A percentile compares a stretch with the other conserved stretches of the same genome.
Evolutionary conservation across 2,797 vertebrate species (phyloP).

Genomic region (Helostoma temminkii): DNA sequence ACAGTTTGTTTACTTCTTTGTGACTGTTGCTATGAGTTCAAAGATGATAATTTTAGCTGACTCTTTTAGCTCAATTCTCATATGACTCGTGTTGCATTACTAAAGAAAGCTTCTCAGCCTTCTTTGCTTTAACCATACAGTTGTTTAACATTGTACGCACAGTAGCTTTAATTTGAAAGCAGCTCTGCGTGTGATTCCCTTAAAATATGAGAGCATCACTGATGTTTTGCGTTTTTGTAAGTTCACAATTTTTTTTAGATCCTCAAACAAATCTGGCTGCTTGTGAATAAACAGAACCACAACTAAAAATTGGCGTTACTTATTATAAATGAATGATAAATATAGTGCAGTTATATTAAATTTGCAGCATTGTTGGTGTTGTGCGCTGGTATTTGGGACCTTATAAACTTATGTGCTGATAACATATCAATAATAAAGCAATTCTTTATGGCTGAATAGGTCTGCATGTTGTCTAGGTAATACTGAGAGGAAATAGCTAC

Average conservation of each 20-base stretch:
- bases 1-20: slow-evolving; percentile 40
- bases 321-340: not conserved
- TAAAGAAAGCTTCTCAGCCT: slow-evolving; percentile 30
- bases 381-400: no score
- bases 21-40: slow-evolving; percentile 25
- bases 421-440: no score
- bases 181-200: slow-evolving; percentile 7
- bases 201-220: not conserved
- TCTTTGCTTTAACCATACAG: slow-evolving; percentile 26
- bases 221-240: not conserved
- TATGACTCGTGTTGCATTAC: slow-evolving; percentile 21
- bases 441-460: no score
- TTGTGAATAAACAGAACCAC: slow-evolving; percentile 2
- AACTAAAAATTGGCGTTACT: not conserved
- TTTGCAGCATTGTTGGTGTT: no score
- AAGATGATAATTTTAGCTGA: slow-evolving; percentile 45
- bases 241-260: slow-evolving; percentile 9
- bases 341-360: not conserved
- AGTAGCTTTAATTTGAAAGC: slow-evolving; percentile 25
- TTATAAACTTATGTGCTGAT: no score
- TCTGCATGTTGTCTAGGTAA: no score
- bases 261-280: not conserved
- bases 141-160: slow-evolving; percentile 5
- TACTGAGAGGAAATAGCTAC: no score
- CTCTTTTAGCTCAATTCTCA: slow-evolving; percentile 30